Evolutionary conservation across 1,140 invertebrate species (phyloP), one percentile per base, ranked within the genome.

Genomic region (Prorops nasuta): DNA sequence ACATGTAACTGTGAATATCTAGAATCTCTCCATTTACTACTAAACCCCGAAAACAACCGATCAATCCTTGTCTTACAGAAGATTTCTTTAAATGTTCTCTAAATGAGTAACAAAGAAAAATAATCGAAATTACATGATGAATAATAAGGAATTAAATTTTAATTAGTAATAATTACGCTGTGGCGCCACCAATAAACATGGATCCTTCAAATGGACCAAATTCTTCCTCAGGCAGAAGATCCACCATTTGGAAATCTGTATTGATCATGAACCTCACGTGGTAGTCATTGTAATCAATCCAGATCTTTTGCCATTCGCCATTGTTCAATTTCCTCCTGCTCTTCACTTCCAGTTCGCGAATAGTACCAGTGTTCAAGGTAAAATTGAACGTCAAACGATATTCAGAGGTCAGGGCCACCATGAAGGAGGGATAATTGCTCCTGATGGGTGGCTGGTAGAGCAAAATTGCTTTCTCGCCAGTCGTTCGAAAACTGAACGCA

Each of bases 241-340:
- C 87, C 2, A 92, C 84, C 89, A 94, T 93, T 76, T 89, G 83
- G 58, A 85, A 89, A 60, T 94, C 88, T 21, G 87, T 89, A 67
- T 95, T 95, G 44, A 96, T 87, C 85, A 92, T 94, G 67, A 95
- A 93, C 45, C 92, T 76, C n/a, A 96, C 91, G 70, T 97, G 92
- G 72, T 94, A 90, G 64, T 89, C 86, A 72, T 96, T 94, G 65
- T 92, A 93, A 76, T 93, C 91, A 52, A 93, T 92, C 90, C 91
- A 92, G 54, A 96, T 89, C 76, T 94, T 92, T 67, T 97, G 93
- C 94, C 94, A 97, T 66, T 94, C 91, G 1, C 93, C 93, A 40
- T 87, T 88, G 66, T 94, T 95, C 3, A 97, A 78, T 67, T 87
- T 86, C 50, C 87, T 78, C 53, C 84, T 81, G 12, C 92, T 92